Base-by-base conservation (phyloP, 1,140 invertebrate genomes). In the Drosophila sturtevanti region DNA sequence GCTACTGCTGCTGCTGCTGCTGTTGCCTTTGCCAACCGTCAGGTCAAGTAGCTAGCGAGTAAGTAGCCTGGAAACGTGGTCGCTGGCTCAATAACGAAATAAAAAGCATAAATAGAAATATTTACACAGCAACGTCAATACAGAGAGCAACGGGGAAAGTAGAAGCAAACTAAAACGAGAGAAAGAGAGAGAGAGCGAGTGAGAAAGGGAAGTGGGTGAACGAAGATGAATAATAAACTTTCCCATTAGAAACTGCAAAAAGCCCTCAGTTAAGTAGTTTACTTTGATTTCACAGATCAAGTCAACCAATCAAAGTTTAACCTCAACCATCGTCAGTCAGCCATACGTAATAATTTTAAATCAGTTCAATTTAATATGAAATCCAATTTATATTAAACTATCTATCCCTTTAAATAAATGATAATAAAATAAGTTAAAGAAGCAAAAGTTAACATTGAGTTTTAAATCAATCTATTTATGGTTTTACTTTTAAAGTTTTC, bases 31-130 rank as follows among this genome's bases (percentile, higher is more conserved):
- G 60, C 61, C 56, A 52, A 41, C 44, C 31, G 22, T 55, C 54
- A 60, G 77, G 81, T 86, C 81, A 86, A 86, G 81, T 86, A 77
- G 52, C 69, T 69, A 69, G 18, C 73, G 51, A 14, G 73, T 51
- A 48, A 62, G 35, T 55, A 56, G 76, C 55, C 48, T 38, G 31
- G 44, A 38, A 35, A 65, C 69, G 78, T 68, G 74, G 70, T 68
- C 71, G 76, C 56, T 86, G 81, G 81, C 81, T 87, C 85, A 87
- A 87, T 87, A 86, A 87, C 66, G 75, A 65, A 63, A 79, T 79
- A 87, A 66, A 74, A 72, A 34, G 74, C 73, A 77, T 77, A 86
- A 86, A 87, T 87, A 77, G 63, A 86, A 87, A 79, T 86, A 86
- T 86, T 86, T 87, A 77, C 82, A 79, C 54, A 65, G 82, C 79